Evolutionary conservation across 2,113 vertebrate species (phyloP), one percentile per base, ranked within the genome.

Genomic region (Nannospalax galili): DNA sequence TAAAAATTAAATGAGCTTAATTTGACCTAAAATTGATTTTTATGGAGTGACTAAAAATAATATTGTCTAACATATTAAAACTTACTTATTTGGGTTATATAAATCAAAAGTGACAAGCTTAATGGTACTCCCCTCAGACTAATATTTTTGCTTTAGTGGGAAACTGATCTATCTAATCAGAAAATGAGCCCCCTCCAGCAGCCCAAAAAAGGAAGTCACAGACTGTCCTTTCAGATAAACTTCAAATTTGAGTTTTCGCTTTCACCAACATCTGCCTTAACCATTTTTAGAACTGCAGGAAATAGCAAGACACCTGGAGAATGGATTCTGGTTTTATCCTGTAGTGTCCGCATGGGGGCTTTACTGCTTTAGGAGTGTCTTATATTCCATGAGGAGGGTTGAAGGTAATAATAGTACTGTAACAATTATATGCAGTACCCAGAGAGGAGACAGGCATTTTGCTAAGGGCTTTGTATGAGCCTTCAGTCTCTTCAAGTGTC

Each of bases 1-100:
- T 92, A 37, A 90, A 95, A 82, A 89, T 84, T 70, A 87, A 78
- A 93, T 56, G 32, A 88, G 30, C 65, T 79, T 87, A 93, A 74
- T 86, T 93, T 92, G 86, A 88, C 58, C 70, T 67, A 40, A 80
- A 95, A 93, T 77, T 12, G 40, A 78, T 77, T 92, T 60, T 88
- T 62, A 56, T 35, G 70, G 35, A 37, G 9, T 64, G 24, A 58
- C 75, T 24, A 28, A 93, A 81, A 64, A 70, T 62, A 48, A 82
- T 89, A 75, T 22, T 42, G 37, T 56, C 77, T 78, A 40, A 70
- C 64, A 81, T 11, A 52, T 35, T 79, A 20, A 48, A 74, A 70
- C 14, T 37, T 72, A 58, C 52, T 75, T 93, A 48, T 86, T 81
- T 88, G 35, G 62, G 35, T 87, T 48, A 42, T 30, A 74, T 77